These are phyloP conservation scores for Aphodius granarius DNA, from an alignment of 2,888 invertebrate genomes.

Conservation along the genomic window DNA sequence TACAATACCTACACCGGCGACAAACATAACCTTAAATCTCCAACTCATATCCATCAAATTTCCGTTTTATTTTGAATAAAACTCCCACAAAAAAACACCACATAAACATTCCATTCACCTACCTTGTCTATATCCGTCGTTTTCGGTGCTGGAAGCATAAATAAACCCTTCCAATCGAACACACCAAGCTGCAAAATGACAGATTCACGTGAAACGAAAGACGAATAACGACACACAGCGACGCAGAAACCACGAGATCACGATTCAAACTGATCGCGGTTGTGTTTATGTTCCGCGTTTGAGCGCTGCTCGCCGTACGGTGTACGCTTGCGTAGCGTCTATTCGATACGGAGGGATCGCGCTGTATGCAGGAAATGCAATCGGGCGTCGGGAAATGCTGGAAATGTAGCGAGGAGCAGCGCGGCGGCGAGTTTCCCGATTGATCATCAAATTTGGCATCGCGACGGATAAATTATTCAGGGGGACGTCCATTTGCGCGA, in stretches of 20 bases:
- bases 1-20: background rate
- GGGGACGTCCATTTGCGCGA: background rate
- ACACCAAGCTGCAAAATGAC: background rate
- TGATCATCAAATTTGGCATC: conserved; percentile 11
- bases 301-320: background rate
- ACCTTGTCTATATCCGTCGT: conserved; percentile 8
- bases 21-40: background rate
- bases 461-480: conserved; percentile 5
- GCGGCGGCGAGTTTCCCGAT: conserved; percentile 1
- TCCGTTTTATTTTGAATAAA: background rate
- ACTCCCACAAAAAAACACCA: background rate
- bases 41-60: background rate
- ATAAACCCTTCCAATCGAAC: background rate
- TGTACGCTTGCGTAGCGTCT: background rate
- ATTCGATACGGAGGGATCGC: background rate
- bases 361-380: conserved; percentile 1
- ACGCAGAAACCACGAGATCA: background rate
- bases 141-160: conserved; percentile 8
- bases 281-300: conserved; percentile 9
- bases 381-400: conserved; percentile 6
- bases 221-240: background rate
- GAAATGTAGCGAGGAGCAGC: background rate
- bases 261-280: background rate
- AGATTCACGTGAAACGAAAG: conserved; percentile 4
- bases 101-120: background rate